phyloP scores from a whole-genome alignment of 2,797 vertebrate species.

The Galaxias olidus region DNA sequence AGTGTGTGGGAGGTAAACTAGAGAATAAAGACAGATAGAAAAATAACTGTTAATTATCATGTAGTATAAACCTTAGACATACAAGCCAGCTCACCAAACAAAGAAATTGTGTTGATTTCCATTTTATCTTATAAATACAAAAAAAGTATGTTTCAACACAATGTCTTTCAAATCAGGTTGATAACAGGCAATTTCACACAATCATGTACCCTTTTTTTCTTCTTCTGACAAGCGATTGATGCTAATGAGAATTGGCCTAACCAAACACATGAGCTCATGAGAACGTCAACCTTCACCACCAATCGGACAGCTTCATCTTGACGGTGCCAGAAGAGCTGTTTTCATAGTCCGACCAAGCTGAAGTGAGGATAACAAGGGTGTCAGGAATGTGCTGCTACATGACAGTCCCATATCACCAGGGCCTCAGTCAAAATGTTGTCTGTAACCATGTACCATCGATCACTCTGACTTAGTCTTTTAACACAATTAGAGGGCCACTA shows the following conservation, averaged over 20 bases:
- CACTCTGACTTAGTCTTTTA: background rate
- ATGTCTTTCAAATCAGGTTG: background rate
- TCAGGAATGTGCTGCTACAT: background rate
- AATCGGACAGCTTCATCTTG: background rate
- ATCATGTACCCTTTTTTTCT: too few relatives aligned
- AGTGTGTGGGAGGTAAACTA: too few relatives aligned
- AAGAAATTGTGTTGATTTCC: too few relatives aligned
- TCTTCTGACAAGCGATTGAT: slow-evolving; percentile 1
- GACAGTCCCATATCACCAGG: too few relatives aligned
- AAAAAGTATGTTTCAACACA: too few relatives aligned
- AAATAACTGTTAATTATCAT: too few relatives aligned
- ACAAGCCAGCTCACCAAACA: too few relatives aligned
- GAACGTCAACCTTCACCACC: slow-evolving; percentile 19
- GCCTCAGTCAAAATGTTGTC: too few relatives aligned
- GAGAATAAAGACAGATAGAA: too few relatives aligned
- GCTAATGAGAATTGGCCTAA: slow-evolving; percentile 4
- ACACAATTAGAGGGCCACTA: too few relatives aligned
- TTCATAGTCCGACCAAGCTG: slow-evolving; percentile 1
- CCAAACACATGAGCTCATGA: slow-evolving; percentile 34
- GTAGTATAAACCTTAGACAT: too few relatives aligned
- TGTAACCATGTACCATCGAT: background rate
- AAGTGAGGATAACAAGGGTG: background rate
- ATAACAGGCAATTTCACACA: background rate
- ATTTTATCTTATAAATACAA: too few relatives aligned
- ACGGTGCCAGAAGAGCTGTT: slow-evolving; percentile 8